Base-by-base conservation (phyloP, 2,888 invertebrate species). In the Drosophila tanythrix region DNA sequence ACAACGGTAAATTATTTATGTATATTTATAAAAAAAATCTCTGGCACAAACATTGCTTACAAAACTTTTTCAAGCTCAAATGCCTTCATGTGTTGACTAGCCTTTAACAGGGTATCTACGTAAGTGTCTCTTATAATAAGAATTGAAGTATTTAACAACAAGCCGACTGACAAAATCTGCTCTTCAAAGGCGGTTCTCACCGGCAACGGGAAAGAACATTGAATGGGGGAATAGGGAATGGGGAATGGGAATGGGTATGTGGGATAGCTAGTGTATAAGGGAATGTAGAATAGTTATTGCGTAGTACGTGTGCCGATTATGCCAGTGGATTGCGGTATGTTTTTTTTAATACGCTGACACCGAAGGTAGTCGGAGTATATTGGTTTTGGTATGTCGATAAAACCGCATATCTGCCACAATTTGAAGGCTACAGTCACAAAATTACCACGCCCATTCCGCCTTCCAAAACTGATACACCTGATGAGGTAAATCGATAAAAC, bases 221-320 rank as follows among this genome's bases (percentile, higher is more conserved):
- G 27, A 13, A 13, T 33, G 7, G 8, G 21, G 53, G 15, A 53
- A 35, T 27, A 29, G 27, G 11, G 29, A 18, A 1, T 21, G 57
- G 50, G 25, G 27, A 29, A 10, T 36, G 36, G 52, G 53, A 36
- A 36, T 18, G n/a, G 31, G 60, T 10, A 18, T 11, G 27, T 18
- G 52, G 5, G 43, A 1, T 10, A 11, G 51, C 18, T 51, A 55
- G 43, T 31, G 48, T 46, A 38, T 25, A 33, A 10, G 27, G 29
- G 46, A 46, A 36, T 27, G 27, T 29, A 48, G 29, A 31, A 27
- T 35, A 50, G 50, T 46, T 27, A 38, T 35, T 48, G 36, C 46
- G 55, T 53, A 56, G 71, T 87, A 84, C 84, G 89, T 89, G 90
- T 69, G 78, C 57, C 64, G 88, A 89, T 77, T 89, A 57, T 70